A percentile compares a stretch with the other conserved stretches of the same genome.
phyloP scores from a whole-genome alignment of 1,140 invertebrate genomes.

The Cheumatopsyche charites region DNA sequence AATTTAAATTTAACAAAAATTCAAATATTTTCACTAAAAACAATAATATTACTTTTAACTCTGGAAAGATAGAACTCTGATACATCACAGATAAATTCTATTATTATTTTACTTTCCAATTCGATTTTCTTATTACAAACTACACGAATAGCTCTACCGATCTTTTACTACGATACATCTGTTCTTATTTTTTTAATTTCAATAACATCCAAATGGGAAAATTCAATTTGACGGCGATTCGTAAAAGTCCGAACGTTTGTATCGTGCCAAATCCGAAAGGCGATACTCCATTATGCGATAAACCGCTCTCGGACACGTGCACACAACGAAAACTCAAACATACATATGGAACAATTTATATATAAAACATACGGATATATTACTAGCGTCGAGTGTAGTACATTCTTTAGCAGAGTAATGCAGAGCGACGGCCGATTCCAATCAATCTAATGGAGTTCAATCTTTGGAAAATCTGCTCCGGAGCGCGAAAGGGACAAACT shows the following conservation, averaged over 20 bases:
- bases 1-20: too few relatives aligned
- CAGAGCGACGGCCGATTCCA: slow-evolving; percentile 53
- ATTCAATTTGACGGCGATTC: slow-evolving; percentile 28
- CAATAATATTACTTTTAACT: too few relatives aligned
- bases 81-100: too few relatives aligned
- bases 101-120: too few relatives aligned
- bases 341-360: too few relatives aligned
- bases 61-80: too few relatives aligned
- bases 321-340: background rate
- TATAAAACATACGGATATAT: too few relatives aligned
- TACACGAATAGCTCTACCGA: too few relatives aligned
- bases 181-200: too few relatives aligned
- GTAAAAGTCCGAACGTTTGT: slow-evolving; percentile 11
- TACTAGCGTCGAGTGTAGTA: background rate
- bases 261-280: background rate
- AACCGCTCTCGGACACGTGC: slow-evolving; percentile 14
- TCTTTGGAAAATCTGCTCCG: slow-evolving; percentile 53
- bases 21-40: too few relatives aligned
- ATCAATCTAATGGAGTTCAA: slow-evolving; percentile 65
- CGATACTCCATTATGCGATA: slow-evolving; percentile 26
- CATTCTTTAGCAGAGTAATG: slow-evolving; percentile 15
- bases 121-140: too few relatives aligned
- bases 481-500: slow-evolving; percentile 50
- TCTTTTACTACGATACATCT: too few relatives aligned
- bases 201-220: slow-evolving; percentile 12